phyloP scores from a whole-genome alignment of 2,888 invertebrate genomes.

The Drosophila niveifrons region DNA sequence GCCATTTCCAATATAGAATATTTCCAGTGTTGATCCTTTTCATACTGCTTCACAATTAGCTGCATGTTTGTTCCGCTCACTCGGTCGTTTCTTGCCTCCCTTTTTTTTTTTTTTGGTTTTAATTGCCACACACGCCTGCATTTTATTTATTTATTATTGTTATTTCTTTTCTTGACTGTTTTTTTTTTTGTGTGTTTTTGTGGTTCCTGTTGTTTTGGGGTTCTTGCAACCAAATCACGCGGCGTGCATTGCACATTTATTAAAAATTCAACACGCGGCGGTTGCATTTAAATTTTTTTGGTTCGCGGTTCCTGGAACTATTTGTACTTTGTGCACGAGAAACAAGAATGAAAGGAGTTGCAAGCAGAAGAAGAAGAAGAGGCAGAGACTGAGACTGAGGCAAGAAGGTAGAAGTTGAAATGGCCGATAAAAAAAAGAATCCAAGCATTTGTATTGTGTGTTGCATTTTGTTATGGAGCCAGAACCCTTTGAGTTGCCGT shows the following conservation, averaged over 20 bases:
- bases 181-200: background rate
- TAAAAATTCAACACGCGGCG: conserved; percentile 60
- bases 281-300: conserved; percentile 65
- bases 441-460: conserved; percentile 20
- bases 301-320: conserved; percentile 57
- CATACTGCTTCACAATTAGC: conserved; percentile 6
- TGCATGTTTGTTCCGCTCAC: conserved; percentile 2
- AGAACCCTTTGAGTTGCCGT: conserved; percentile 5
- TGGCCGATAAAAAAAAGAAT: conserved; percentile 38
- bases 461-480: conserved; percentile 39
- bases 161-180: conserved; percentile 27
- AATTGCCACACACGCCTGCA: conserved; percentile 19
- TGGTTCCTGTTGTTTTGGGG: conserved; percentile 2
- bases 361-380: background rate
- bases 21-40: conserved; percentile 12
- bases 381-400: no score
- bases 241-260: conserved; percentile 44
- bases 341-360: conserved; percentile 15
- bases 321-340: conserved; percentile 44
- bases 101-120: no score
- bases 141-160: conserved; percentile 52
- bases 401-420: conserved; percentile 2
- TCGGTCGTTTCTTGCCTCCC: conserved; percentile 7
- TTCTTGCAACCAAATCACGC: background rate
- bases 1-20: background rate